Evolutionary conservation across 2,888 invertebrate genomes (phyloP), one percentile per base, ranked within the genome.

Genomic region (Anthoptus insignis): DNA sequence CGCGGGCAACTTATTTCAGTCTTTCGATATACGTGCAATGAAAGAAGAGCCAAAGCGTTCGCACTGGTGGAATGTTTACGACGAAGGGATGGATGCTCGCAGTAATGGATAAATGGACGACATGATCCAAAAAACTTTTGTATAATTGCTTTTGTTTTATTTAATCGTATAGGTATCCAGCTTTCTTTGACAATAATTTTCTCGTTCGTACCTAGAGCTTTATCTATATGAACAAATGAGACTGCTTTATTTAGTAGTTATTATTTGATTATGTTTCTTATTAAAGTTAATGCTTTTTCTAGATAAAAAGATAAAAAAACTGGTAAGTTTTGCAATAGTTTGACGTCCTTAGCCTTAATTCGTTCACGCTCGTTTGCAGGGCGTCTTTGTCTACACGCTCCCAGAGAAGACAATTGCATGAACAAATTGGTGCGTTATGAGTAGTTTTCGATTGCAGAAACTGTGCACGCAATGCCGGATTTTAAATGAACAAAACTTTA

Each of bases 341-440:
- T 58, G 60, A 52, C 70, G 86, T 81, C 86, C 86, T 87, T 79
- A 79, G 82, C 87, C 86, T 84, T 87, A 87, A 86, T 88, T 81
- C 69, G 59, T 67, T 68, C 45, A 45, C 65, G 60, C 70, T 73
- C 52, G 69, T 71, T 71, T 75, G 69, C 27, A 54, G 59, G 64
- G 64, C 61, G 52, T 64, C 71, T 73, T 73, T 76, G 72, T 72
- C 59, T 73, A 65, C 66, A 50, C 61, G 63, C 68, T 77, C 71
- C 59, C 72, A 75, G 67, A 64, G 64, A 59, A 73, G 71, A 77
- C 76, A 77, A 82, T 80, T 68, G 72, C 61, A 60, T 61, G 60
- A 49, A 69, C 66, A 78, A 80, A 80, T 76, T 79, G 73, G 67
- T 72, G 71, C 64, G 67, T 78, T 78, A 76, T 76, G 79, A 63